Percentiles rank a stretch among this genome's conserved stretches.
Evolutionary conservation across 2,888 invertebrate species (phyloP).

Genomic region (Pristionchus mayeri): DNA sequence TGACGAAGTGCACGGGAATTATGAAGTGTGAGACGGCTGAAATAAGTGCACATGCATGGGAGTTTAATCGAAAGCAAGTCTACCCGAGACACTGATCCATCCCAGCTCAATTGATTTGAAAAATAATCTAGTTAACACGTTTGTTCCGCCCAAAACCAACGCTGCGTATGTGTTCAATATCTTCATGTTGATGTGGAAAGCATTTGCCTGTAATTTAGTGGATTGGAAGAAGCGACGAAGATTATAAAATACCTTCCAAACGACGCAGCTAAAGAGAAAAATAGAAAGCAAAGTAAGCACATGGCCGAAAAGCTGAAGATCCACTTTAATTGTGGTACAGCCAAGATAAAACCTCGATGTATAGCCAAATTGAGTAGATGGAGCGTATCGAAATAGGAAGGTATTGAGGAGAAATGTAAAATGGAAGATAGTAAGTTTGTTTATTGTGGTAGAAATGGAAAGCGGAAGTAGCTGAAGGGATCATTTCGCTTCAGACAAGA

Average conservation of each 20-base stretch:
- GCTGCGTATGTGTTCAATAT: not conserved
- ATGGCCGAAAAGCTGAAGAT: slow-evolving; percentile 22
- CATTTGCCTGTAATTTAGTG: not conserved
- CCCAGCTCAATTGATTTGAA: not conserved
- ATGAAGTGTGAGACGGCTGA: not conserved
- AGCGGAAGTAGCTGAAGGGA: not conserved
- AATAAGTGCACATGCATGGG: not conserved
- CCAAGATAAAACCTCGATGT: not conserved
- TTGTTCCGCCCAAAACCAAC: not conserved
- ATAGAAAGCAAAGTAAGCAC: not conserved
- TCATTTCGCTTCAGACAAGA: not conserved
- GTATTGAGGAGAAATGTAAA: not conserved
- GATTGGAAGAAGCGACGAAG: not conserved
- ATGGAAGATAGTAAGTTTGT: not conserved
- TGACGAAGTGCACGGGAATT: not conserved
- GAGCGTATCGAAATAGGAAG: not conserved
- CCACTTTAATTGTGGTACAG: not conserved
- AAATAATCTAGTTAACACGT: not conserved
- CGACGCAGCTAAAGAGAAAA: not conserved
- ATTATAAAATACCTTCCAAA: not conserved
- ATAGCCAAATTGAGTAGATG: not conserved
- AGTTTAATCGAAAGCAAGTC: no score
- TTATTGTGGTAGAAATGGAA: not conserved
- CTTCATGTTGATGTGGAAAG: not conserved
- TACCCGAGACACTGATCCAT: not conserved